These are phyloP conservation scores for Gadopsis bispinosus DNA, from an alignment of 2,797 vertebrate species.

Conservation along the genomic window DNA sequence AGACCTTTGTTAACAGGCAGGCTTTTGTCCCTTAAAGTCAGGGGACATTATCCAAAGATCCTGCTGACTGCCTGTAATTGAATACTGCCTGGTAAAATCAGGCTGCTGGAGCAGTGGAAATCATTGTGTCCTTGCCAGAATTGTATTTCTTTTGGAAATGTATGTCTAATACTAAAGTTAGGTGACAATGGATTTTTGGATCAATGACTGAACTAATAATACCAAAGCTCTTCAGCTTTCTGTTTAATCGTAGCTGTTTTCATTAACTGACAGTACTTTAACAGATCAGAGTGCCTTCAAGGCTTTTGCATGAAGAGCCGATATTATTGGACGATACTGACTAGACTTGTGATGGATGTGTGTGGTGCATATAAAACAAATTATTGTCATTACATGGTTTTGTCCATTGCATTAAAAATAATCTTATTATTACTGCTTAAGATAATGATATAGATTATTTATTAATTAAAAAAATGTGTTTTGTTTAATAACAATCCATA, in stretches of 20 bases:
- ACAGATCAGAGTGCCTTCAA: background rate
- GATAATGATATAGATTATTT: background rate
- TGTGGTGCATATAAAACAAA: background rate
- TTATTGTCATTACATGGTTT: background rate
- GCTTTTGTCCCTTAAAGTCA: slow-evolving; percentile 1
- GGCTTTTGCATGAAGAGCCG: slow-evolving; percentile 7
- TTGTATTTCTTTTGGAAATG: slow-evolving; percentile 20
- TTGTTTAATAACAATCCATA: background rate
- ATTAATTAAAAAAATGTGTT: background rate
- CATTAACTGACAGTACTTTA: background rate
- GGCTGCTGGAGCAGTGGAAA: background rate
- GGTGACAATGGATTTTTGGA: slow-evolving; percentile 7
- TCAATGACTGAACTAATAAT: background rate
- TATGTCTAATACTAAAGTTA: background rate
- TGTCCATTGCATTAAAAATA: background rate
- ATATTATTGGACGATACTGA: background rate
- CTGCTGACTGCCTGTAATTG: background rate
- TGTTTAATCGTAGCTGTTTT: background rate
- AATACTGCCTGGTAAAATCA: slow-evolving; percentile 3
- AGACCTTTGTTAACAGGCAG: background rate
- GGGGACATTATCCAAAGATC: background rate
- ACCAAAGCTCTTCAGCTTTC: background rate
- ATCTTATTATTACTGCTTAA: too few species aligned
- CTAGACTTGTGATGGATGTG: background rate
- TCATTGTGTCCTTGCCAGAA: slow-evolving; percentile 1